Percentiles rank a stretch among this genome's conserved stretches.
These are phyloP conservation scores for Hypotaenidia philippensis DNA, from an alignment of 2,797 vertebrate species.

Conservation along the genomic window DNA sequence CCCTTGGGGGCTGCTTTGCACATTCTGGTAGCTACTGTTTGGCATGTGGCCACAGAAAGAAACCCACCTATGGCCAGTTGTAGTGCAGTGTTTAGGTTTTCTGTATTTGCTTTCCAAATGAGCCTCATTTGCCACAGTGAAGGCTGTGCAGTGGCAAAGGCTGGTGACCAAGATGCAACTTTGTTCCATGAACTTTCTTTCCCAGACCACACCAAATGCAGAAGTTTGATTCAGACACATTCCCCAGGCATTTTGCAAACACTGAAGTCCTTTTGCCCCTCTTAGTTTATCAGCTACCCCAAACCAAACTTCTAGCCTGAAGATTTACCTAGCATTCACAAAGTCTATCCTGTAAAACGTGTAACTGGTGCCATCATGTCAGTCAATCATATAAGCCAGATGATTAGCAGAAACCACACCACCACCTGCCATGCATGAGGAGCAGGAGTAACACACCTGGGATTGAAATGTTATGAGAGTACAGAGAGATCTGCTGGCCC, in stretches of 20 bases:
- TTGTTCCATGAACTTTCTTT: neutral
- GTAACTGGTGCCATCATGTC: neutral
- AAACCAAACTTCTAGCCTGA: neutral
- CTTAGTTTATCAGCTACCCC: neutral
- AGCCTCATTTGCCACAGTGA: neutral
- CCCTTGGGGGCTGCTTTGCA: neutral
- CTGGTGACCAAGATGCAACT: neutral
- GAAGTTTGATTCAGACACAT: neutral
- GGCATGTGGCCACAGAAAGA: neutral
- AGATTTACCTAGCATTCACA: neutral
- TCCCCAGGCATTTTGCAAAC: neutral
- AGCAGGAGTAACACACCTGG: neutral
- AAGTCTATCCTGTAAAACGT: neutral
- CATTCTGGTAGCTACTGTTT: neutral
- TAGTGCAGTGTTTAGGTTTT: fast-evolving
- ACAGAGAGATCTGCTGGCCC: neutral
- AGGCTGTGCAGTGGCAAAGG: neutral
- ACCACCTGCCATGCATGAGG: neutral
- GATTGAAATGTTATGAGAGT: too few species aligned
- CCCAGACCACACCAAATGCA: neutral
- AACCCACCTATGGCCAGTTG: fast-evolving
- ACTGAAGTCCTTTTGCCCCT: neutral
- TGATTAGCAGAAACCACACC: neutral
- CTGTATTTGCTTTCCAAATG: neutral
- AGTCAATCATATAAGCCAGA: neutral